These are phyloP conservation scores for Actinia equina DNA, from an alignment of 64 coral and sea anemone genomes.

Conservation along the genomic window DNA sequence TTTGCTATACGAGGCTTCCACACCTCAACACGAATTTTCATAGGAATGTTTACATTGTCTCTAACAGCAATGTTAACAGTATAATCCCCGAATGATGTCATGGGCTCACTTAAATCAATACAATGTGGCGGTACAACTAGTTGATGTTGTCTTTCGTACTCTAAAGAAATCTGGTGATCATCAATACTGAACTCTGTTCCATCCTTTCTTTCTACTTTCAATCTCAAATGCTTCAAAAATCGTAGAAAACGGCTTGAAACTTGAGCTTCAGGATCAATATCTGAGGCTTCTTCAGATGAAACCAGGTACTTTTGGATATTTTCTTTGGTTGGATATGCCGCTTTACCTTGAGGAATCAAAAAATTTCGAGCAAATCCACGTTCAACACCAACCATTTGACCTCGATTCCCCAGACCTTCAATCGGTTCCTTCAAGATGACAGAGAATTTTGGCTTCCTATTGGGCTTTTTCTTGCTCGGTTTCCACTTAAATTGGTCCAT, in stretches of 20 bases:
- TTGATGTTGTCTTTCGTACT: slow-evolving; percentile 77
- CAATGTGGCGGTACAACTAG: slow-evolving; percentile 71
- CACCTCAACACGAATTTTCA: slow-evolving; percentile 68
- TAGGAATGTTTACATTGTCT: slow-evolving; percentile 62
- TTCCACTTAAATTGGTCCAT: slow-evolving; percentile 94
- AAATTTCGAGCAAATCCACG: slow-evolving; percentile 76
- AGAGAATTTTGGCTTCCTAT: slow-evolving; percentile 59
- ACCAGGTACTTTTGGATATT: slow-evolving; percentile 64
- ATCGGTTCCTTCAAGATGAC: slow-evolving; percentile 68
- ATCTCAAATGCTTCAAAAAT: slow-evolving; percentile 50
- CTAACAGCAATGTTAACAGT: slow-evolving; percentile 56
- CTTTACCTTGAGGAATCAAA: slow-evolving; percentile 71
- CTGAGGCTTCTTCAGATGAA: slow-evolving; percentile 38
- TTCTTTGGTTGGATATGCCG: slow-evolving; percentile 77
- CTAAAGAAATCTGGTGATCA: slow-evolving; percentile 68
- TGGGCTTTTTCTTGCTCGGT: slow-evolving; percentile 63
- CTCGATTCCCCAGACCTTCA: slow-evolving; percentile 64
- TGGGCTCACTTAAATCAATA: slow-evolving; percentile 59
- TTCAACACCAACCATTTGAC: slow-evolving; percentile 66
- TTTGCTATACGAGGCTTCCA: slow-evolving; percentile 44
- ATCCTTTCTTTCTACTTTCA: slow-evolving; percentile 70
- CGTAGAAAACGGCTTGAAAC: slow-evolving; percentile 62
- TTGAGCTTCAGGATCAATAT: slow-evolving; percentile 42
- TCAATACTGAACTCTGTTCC: slow-evolving; percentile 47
- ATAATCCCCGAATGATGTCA: slow-evolving; percentile 75